These are phyloP conservation scores for Hyperopisus bebe DNA, from an alignment of 2,113 vertebrate species.

Conservation along the genomic window DNA sequence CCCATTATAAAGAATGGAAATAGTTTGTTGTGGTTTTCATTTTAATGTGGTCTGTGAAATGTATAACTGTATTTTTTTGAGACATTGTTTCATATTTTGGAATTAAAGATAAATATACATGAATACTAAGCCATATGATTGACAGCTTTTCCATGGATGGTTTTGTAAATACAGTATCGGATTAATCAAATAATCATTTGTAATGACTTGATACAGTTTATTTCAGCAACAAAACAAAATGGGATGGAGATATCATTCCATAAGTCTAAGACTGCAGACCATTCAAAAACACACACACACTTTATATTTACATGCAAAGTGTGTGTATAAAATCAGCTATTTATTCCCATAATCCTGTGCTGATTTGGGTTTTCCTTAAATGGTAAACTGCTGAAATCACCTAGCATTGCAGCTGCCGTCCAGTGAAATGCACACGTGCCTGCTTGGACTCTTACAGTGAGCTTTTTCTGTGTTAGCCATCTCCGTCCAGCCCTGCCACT, in stretches of 20 bases:
- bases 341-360: neutral
- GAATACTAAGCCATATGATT: constrained; percentile 57
- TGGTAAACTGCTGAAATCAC: neutral
- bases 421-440: constrained; percentile 23
- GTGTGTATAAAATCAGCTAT: neutral
- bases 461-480: constrained; percentile 59
- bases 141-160: constrained; percentile 74
- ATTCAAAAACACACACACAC: constrained; percentile 67
- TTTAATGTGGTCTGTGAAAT: constrained; percentile 56
- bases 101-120: constrained; percentile 62
- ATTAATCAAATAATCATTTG: constrained; percentile 88
- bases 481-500: constrained; percentile 59
- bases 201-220: constrained; percentile 84
- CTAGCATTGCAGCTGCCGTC: constrained; percentile 8
- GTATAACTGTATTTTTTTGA: constrained; percentile 70
- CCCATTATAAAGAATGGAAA: neutral
- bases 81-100: constrained; percentile 62
- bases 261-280: constrained; percentile 54
- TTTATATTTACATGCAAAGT: neutral
- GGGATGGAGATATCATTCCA: constrained; percentile 21
- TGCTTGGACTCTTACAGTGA: neutral
- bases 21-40: constrained; percentile 61
- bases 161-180: constrained; percentile 98
- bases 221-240: constrained; percentile 50
- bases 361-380: neutral